These are phyloP conservation scores for Morpho achilles DNA, from an alignment of 2,888 invertebrate genomes.

Conservation along the genomic window DNA sequence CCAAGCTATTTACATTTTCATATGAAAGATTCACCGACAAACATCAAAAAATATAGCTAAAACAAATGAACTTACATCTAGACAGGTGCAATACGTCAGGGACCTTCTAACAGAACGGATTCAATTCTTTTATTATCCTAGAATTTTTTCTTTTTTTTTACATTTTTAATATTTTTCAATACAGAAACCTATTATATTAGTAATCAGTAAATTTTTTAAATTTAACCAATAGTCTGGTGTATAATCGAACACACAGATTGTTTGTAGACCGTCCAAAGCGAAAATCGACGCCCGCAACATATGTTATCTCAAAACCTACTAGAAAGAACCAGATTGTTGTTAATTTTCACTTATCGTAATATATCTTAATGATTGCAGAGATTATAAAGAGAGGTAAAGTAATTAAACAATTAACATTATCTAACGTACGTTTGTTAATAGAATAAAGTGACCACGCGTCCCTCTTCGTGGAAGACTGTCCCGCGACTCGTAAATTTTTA, in stretches of 20 bases:
- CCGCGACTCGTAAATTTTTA: too few species aligned
- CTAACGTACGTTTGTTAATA: too few species aligned
- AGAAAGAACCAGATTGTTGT: too few species aligned
- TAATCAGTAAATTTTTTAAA: conserved; percentile 53
- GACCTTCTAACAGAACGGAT: conserved; percentile 37
- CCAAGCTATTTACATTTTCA: conserved; percentile 53
- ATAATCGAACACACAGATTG: too few species aligned
- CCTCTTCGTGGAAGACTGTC: too few species aligned
- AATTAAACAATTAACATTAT: too few species aligned
- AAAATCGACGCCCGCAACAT: too few species aligned
- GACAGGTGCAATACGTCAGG: conserved; percentile 22
- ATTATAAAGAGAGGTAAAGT: too few species aligned
- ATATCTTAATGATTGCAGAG: too few species aligned
- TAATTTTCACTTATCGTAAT: too few species aligned
- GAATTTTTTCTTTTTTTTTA: conserved; percentile 47
- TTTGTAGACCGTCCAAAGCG: conserved; percentile 15
- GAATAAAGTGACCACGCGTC: too few species aligned
- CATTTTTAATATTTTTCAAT: conserved; percentile 49
- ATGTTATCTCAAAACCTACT: too few species aligned
- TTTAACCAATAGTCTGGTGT: conserved; percentile 43
- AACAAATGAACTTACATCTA: conserved; percentile 36
- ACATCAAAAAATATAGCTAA: conserved; percentile 26
- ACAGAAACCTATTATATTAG: conserved; percentile 58
- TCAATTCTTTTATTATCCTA: conserved; percentile 45
- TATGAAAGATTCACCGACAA: conserved; percentile 28